phyloP scores from a whole-genome alignment of 2,888 invertebrate genomes.

The Lasioglossum figueresi region DNA sequence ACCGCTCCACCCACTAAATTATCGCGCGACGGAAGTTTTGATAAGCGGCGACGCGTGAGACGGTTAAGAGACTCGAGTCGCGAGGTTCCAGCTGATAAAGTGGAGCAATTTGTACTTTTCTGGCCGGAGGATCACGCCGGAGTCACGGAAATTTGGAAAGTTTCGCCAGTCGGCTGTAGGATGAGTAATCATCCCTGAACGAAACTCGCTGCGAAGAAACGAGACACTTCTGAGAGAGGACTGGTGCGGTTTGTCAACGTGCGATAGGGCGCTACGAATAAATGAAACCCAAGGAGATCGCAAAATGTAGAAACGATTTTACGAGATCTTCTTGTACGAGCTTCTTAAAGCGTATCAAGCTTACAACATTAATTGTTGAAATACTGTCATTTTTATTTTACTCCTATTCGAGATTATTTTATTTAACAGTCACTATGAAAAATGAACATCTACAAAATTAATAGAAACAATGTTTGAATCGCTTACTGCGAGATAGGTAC shows the following conservation, averaged over 20 bases:
- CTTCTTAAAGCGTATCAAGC: not conserved
- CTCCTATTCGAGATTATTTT: not conserved
- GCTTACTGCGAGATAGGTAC: not conserved
- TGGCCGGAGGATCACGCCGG: slow-evolving; percentile 4
- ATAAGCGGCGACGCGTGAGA: slow-evolving; percentile 12
- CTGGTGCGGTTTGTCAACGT: not conserved
- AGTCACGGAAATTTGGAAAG: slow-evolving; percentile 18
- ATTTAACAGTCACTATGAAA: too few relatives aligned
- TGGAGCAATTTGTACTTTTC: slow-evolving; percentile 17
- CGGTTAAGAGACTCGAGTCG: slow-evolving; percentile 5
- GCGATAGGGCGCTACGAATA: not conserved
- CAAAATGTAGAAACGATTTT: not conserved
- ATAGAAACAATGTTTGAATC: not conserved
- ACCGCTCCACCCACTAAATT: not conserved
- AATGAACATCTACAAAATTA: too few relatives aligned
- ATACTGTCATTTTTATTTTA: not conserved
- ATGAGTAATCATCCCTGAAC: slow-evolving; percentile 6
- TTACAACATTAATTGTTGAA: not conserved
- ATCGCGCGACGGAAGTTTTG: not conserved
- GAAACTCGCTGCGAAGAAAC: not conserved
- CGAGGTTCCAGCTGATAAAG: not conserved
- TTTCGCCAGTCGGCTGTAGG: slow-evolving; percentile 3
- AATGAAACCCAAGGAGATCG: not conserved
- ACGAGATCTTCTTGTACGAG: not conserved
- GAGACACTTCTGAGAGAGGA: not conserved